A percentile compares a stretch with the other conserved stretches of the same genome.
phyloP scores from a whole-genome alignment of 2,797 vertebrate species.

The Leptoclinus maculatus region DNA sequence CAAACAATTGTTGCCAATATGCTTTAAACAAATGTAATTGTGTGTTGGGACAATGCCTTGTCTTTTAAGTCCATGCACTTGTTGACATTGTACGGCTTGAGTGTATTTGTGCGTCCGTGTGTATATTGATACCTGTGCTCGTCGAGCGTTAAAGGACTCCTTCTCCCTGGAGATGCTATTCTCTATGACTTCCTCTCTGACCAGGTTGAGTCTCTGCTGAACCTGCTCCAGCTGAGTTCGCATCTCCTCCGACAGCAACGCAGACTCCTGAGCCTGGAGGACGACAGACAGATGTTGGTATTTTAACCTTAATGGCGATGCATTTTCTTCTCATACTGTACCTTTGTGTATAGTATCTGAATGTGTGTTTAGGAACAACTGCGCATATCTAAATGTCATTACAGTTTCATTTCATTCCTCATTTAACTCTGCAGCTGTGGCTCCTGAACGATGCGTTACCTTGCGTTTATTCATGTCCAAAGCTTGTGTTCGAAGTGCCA shows the following conservation, averaged over 20 bases:
- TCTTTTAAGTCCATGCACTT: neutral
- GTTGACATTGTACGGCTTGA: neutral
- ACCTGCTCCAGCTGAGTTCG: slow-evolving; percentile 91
- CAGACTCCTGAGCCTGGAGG: slow-evolving; percentile 91
- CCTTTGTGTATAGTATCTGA: neutral
- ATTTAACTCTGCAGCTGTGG: neutral
- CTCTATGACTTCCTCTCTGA: slow-evolving; percentile 94
- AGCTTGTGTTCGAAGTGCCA: slow-evolving; percentile 92
- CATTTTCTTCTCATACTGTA: neutral
- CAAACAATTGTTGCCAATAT: neutral
- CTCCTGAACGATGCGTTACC: slow-evolving; percentile 72
- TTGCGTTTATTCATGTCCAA: slow-evolving; percentile 99
- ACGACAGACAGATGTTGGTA: neutral
- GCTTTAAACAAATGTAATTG: neutral
- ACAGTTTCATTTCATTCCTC: neutral
- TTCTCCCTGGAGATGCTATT: slow-evolving; percentile 97
- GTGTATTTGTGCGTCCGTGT: neutral
- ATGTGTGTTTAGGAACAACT: neutral
- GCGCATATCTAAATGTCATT: neutral
- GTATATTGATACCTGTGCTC: slow-evolving; percentile 89
- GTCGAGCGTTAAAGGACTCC: slow-evolving; percentile 95
- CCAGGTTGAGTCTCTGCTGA: slow-evolving; percentile 92
- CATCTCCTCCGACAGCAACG: slow-evolving; percentile 91
- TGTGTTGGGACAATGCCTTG: neutral
- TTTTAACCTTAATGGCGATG: neutral